Percentiles rank a stretch among this genome's conserved stretches.
Evolutionary conservation across 2,797 vertebrate species (phyloP).

Genomic region (Lagocephalus sceleratus): DNA sequence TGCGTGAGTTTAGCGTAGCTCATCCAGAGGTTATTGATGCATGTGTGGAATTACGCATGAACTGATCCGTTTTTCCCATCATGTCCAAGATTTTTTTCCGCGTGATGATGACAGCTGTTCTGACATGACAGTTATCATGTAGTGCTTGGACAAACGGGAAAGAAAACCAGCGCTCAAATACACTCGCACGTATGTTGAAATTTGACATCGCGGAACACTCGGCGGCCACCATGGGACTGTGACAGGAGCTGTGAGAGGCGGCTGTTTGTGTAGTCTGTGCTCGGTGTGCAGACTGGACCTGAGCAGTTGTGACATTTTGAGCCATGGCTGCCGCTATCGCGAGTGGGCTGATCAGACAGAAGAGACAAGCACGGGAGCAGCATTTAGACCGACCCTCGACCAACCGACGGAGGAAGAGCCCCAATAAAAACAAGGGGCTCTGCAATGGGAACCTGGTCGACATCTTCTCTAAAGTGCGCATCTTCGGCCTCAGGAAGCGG

Average conservation of each 20-base stretch:
- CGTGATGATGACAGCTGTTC: slow-evolving; percentile 53
- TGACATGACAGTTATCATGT: slow-evolving; percentile 60
- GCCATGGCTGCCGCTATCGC: slow-evolving; percentile 98
- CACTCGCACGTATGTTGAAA: slow-evolving; percentile 35
- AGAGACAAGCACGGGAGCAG: slow-evolving; percentile 96
- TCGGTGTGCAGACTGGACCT: slow-evolving; percentile 70
- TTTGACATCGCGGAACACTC: slow-evolving; percentile 55
- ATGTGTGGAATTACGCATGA: slow-evolving; percentile 64
- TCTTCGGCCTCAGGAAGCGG: slow-evolving; percentile 98
- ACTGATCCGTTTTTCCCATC: slow-evolving; percentile 47
- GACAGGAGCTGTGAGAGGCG: slow-evolving; percentile 71
- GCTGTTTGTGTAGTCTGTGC: slow-evolving; percentile 72
- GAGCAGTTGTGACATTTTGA: slow-evolving; percentile 70
- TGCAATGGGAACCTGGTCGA: slow-evolving; percentile 99
- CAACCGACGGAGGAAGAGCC: slow-evolving; percentile 93
- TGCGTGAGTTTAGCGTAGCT: slow-evolving; percentile 52
- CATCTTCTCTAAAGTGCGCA: slow-evolving; percentile 99
- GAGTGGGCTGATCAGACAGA: slow-evolving; percentile 98
- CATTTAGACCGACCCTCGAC: slow-evolving; percentile 92
- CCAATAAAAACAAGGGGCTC: slow-evolving; percentile 95
- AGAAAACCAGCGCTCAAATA: slow-evolving; percentile 31
- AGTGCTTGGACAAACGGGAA: slow-evolving; percentile 54
- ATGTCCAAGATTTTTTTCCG: slow-evolving; percentile 54
- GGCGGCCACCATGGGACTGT: slow-evolving; percentile 78
- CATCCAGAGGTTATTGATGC: slow-evolving; percentile 42